Percentiles rank a stretch among this genome's conserved stretches.
Conservation (phyloP, 2,888 invertebrate species). For the Endotricha flammealis region DNA sequence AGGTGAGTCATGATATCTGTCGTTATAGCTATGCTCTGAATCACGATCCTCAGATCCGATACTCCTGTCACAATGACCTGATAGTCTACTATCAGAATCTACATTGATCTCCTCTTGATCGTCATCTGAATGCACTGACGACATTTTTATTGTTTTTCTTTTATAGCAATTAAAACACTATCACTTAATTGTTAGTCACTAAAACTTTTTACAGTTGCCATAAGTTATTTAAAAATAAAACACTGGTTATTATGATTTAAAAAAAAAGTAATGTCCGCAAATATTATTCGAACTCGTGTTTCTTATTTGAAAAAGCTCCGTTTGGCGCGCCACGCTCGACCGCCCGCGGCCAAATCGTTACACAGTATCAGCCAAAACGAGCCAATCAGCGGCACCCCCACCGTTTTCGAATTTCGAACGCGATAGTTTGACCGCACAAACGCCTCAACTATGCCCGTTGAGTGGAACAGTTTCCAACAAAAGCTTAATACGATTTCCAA, state of each 20-base stretch:
- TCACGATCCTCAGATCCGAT: conserved; percentile 76
- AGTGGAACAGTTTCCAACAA: conserved; percentile 77
- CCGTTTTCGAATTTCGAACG: conserved; percentile 57
- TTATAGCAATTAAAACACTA: conserved; percentile 36
- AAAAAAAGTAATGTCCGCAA: conserved; percentile 21
- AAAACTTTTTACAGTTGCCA: conserved; percentile 5
- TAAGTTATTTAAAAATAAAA: conserved; percentile 23
- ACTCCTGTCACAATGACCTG: conserved; percentile 70
- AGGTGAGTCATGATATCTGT: conserved; percentile 67
- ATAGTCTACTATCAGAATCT: conserved; percentile 80
- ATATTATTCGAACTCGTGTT: conserved; percentile 27
- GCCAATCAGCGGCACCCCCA: conserved; percentile 70
- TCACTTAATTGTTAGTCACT: conserved; percentile 34
- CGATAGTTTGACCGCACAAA: conserved; percentile 74
- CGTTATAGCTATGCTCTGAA: conserved; percentile 76
- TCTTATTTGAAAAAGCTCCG: conserved; percentile 43
- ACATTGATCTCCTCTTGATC: conserved; percentile 84
- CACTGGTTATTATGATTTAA: conserved; percentile 24
- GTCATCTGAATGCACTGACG: conserved; percentile 78
- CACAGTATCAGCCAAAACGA: conserved; percentile 60
- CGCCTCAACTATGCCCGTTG: conserved; percentile 75
- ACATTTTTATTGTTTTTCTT: conserved; percentile 47
- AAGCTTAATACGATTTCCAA: conserved; percentile 79
- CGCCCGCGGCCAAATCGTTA: conserved; percentile 60
- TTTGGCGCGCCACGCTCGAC: conserved; percentile 56